Evolutionary conservation across 2,888 invertebrate species (phyloP).

Genomic region (Aspidiotus destructor): DNA sequence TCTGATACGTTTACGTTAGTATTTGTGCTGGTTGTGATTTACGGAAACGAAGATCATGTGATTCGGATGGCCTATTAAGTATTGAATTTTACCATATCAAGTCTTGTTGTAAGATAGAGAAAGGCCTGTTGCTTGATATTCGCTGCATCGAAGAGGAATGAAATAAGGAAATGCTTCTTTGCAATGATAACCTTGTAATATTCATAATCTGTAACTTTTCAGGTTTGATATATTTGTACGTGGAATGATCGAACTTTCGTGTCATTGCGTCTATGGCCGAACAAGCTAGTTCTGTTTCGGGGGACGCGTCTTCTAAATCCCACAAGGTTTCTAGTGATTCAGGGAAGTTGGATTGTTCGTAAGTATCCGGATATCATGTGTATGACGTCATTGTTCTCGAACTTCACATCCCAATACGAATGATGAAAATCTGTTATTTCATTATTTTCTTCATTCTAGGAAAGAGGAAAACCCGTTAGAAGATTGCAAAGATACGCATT

Average conservation of each 20-base stretch:
- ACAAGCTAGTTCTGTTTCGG: slow-evolving; percentile 69
- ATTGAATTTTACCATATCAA: too few relatives aligned
- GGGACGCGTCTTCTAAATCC: slow-evolving; percentile 44
- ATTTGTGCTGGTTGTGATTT: too few relatives aligned
- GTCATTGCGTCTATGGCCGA: slow-evolving; percentile 82
- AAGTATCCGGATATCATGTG: neutral
- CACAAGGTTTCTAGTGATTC: slow-evolving; percentile 17
- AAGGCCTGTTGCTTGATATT: too few relatives aligned
- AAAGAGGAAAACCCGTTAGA: slow-evolving; percentile 22
- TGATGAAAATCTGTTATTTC: neutral
- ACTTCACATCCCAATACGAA: neutral
- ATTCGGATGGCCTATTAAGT: too few relatives aligned
- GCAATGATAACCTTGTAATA: too few relatives aligned
- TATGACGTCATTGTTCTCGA: too few relatives aligned
- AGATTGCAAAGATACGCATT: slow-evolving; percentile 18
- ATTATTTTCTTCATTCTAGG: neutral
- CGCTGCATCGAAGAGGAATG: too few relatives aligned
- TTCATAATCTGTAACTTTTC: neutral
- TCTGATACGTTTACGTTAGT: too few relatives aligned
- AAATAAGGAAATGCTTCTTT: too few relatives aligned
- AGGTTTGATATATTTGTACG: slow-evolving; percentile 34
- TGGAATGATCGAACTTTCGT: slow-evolving; percentile 58
- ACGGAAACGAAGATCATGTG: too few relatives aligned
- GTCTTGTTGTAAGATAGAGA: too few relatives aligned
- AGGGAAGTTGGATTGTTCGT: slow-evolving; percentile 23